These are phyloP conservation scores for Drosophila macrospina DNA, from an alignment of 2,888 invertebrate genomes.

Conservation along the genomic window DNA sequence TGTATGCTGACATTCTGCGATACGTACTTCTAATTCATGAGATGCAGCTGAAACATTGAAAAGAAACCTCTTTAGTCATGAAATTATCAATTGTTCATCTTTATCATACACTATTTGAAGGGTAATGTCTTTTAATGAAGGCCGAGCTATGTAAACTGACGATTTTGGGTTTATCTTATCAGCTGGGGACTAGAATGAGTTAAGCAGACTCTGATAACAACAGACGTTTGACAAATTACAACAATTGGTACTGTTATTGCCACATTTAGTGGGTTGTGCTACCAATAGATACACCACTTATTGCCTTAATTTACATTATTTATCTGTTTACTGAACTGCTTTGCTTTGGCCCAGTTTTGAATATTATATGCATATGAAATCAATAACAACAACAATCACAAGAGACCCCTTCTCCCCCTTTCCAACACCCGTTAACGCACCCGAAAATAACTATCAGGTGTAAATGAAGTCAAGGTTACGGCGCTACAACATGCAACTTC, in stretches of 20 bases:
- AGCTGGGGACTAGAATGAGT: constrained; percentile 4
- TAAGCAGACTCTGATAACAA: constrained; percentile 1
- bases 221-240: constrained; percentile 10
- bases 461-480: constrained; percentile 24
- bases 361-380: constrained; percentile 35
- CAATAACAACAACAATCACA: constrained; percentile 46
- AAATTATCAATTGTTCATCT: not conserved
- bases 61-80: constrained; percentile 19
- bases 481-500: not conserved
- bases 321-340: constrained; percentile 28
- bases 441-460: constrained; percentile 9
- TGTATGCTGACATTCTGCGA: constrained; percentile 67
- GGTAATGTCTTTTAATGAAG: constrained; percentile 28
- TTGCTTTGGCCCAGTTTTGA: constrained; percentile 28
- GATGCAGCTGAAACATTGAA: constrained; percentile 44
- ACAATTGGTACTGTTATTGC: constrained; percentile 20
- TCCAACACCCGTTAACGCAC: constrained; percentile 1
- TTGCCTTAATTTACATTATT: not conserved
- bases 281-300: not conserved
- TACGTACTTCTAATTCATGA: constrained; percentile 57
- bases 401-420: no score
- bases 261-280: constrained; percentile 7
- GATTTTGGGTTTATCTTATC: constrained; percentile 52
- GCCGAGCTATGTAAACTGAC: not conserved
- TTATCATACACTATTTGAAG: constrained; percentile 14